Base-by-base conservation (phyloP, 2,888 invertebrate genomes). In the Agapetus fuscipes region DNA sequence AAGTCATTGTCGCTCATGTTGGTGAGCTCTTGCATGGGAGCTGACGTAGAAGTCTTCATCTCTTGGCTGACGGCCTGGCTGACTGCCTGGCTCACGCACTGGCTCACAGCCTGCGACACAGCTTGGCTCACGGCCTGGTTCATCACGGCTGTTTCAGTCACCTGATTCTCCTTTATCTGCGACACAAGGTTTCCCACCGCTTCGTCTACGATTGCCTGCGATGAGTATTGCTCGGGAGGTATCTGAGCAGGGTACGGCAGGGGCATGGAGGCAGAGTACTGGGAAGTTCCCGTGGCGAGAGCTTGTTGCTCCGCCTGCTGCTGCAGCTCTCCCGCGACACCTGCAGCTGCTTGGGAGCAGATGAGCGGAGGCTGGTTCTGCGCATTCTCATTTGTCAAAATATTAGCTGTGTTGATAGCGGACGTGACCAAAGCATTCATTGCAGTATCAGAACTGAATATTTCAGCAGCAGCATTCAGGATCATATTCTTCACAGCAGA, bases 1-100 rank as follows among this genome's bases (percentile, higher is more conserved):
- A 90, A 72, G 64, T 90, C 89, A 61, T 83, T 83, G 60, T 89
- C 89, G 48, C 85, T 85, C 80, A 90, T 85, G 53, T 82, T 78
- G 7, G 84, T 82, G 51, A 89, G 72, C 31, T 83, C 78, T 56
- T 82, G 81, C 36, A 67, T 68, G 71, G 82, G 62, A 75, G 74
- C 71, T 77, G 76, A 27, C 51, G 63, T 55, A 7, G 48, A 40
- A 1, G 45, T 56, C 72, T 54, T 66, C 60, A 76, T 72, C 54
- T 70, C 70, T 51, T 68, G 66, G 44, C 62, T 58, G 32, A 69
- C 68, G 45, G 66, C 66, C 50, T 67, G 65, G 45, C 64, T 64
- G 37, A 71, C 71, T 16, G 65, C 65, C 40, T 72, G 65, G 17
- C 48, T 52, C 3, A 53, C 50, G 17, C 48, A 51, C 25, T 54